A percentile compares a stretch with the other conserved stretches of the same genome.
Conservation (phyloP, 2,113 vertebrate genomes). For the Callipepla squamata region DNA sequence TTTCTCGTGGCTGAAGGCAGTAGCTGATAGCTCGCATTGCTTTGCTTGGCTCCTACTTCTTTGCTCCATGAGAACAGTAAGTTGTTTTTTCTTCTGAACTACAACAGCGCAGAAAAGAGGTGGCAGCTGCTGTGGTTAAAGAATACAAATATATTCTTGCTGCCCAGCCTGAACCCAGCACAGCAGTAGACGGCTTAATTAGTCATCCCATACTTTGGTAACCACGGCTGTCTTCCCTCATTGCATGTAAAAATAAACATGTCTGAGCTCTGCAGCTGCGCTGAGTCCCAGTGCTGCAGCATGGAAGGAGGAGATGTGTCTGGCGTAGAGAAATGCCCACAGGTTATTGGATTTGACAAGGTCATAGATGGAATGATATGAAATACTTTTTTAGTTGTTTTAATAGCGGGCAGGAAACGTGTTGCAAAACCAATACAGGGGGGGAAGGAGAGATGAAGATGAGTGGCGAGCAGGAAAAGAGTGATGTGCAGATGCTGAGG, state of each 20-base stretch:
- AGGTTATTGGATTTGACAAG: conserved; percentile 20
- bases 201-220: neutral
- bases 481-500: neutral
- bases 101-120: neutral
- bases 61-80: neutral
- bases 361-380: neutral
- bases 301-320: conserved; percentile 9
- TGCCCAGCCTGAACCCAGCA: conserved; percentile 8
- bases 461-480: neutral
- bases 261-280: neutral
- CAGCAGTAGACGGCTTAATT: neutral
- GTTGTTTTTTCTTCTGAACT: neutral
- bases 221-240: neutral
- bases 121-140: conserved; percentile 19
- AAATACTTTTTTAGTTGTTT: neutral
- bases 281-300: neutral
- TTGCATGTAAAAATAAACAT: neutral
- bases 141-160: neutral
- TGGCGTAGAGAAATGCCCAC: neutral
- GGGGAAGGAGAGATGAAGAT: neutral
- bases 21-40: conserved; percentile 11
- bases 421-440: neutral
- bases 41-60: conserved; percentile 9
- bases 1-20: conserved; percentile 32
- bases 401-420: neutral